These are phyloP conservation scores for Aspidiotus rigidus DNA, from an alignment of 2,888 invertebrate genomes.

Conservation along the genomic window DNA sequence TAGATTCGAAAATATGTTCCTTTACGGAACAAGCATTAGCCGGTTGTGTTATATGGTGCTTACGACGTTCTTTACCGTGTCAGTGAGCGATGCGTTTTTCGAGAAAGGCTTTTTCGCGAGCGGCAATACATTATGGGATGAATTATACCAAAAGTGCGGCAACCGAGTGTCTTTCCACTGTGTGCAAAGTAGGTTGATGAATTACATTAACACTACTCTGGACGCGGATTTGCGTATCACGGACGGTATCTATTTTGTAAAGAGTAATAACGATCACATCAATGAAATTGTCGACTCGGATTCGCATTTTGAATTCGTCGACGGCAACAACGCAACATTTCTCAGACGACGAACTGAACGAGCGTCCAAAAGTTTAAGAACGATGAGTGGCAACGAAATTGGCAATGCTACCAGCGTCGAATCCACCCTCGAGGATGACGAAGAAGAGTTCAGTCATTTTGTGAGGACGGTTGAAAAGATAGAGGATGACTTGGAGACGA, in stretches of 20 bases:
- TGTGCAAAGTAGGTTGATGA: slow-evolving; percentile 65
- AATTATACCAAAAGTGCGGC: slow-evolving; percentile 61
- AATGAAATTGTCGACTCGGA: not conserved
- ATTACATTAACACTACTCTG: slow-evolving; percentile 58
- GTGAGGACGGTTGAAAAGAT: slow-evolving; percentile 11
- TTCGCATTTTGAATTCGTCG: slow-evolving; percentile 36
- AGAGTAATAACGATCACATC: slow-evolving; percentile 46
- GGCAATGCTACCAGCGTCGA: slow-evolving; percentile 17
- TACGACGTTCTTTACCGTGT: not conserved
- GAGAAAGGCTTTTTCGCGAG: slow-evolving; percentile 27
- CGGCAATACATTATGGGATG: slow-evolving; percentile 53
- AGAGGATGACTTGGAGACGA: slow-evolving; percentile 13
- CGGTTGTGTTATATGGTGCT: slow-evolving; percentile 1
- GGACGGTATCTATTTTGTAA: slow-evolving; percentile 53
- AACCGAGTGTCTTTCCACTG: slow-evolving; percentile 59
- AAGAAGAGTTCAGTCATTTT: slow-evolving; percentile 35
- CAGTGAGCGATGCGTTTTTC: slow-evolving; percentile 10
- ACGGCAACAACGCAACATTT: slow-evolving; percentile 46
- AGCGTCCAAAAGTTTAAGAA: slow-evolving; percentile 10
- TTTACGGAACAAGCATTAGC: slow-evolving; percentile 10
- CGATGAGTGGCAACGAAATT: slow-evolving; percentile 3
- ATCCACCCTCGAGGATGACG: slow-evolving; percentile 35
- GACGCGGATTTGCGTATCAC: slow-evolving; percentile 56
- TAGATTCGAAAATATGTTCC: slow-evolving; percentile 15
- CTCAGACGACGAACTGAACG: slow-evolving; percentile 7